Base-by-base conservation (phyloP, 1,140 invertebrate species). In the Drosophila nigrodunni region DNA sequence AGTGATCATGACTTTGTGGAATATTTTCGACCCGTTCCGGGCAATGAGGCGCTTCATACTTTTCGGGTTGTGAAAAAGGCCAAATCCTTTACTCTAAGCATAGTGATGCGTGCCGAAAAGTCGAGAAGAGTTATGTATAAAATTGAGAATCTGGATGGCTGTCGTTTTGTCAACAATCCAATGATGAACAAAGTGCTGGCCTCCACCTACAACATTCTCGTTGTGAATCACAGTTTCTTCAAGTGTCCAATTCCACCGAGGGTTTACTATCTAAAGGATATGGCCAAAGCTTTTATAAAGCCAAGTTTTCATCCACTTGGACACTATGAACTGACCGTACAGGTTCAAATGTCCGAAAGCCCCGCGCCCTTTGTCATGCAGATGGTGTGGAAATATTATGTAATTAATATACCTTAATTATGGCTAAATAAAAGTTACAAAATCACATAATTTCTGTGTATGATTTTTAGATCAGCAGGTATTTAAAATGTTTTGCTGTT, bases 1-100 rank as follows among this genome's bases (percentile, higher is more conserved):
- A 75, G 79, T 30, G 82, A 87, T 46, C 52, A 88, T 10, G 68
- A 77, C 2, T 77, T 25, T 43, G 82, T 88, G 18, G 77, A 88
- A 15, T 82, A 82, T 18, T 87, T 88, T 2, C 57, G 8, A 0
- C 59, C 52, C 34, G 80, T 82, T 11, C 65, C 80, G 1, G 37
- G 62, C 5, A 10, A 52, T 0, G 1, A 8, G 5, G 11, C 15
- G 5, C 21, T 85, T 0, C 65, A 78, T 9, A 81, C 74, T 1
- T 85, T 85, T 3, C 78, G 74, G 0, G 81, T 85, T 0, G 78
- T 74, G 0, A 86, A 78, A 18, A 2, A 49, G 30, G 82, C 74
- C 0, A 7, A 52, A 0, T 3, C n/a, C 0, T 85, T 85, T 1
- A 57, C 60, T 18, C 25, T 85, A 0, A 71, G 61, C 15, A 8